A percentile compares a stretch with the other conserved stretches of the same genome.
phyloP scores from a whole-genome alignment of 92 coral and sea anemone genomes.

The Chrysogorgia sp. region DNA sequence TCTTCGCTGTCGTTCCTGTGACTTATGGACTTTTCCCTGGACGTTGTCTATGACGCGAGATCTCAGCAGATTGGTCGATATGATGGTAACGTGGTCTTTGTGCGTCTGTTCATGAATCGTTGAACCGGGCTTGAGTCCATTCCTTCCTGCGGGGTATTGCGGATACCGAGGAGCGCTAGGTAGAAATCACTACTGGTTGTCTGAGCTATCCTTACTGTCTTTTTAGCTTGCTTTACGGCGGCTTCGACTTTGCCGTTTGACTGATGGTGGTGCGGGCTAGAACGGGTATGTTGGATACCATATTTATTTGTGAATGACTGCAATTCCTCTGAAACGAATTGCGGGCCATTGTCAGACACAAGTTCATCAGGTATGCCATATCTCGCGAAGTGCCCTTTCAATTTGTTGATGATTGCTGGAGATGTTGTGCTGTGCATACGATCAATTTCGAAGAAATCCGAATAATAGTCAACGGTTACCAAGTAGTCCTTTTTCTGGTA shows the following conservation, averaged over 20 bases:
- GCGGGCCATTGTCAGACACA: conserved; percentile 12
- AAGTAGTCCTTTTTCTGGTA: conserved; percentile 8
- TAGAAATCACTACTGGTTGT: conserved; percentile 2
- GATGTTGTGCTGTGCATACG: neutral
- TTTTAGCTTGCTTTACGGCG: conserved; percentile 43
- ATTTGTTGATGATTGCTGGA: neutral
- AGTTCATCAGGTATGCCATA: neutral
- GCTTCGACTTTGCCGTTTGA: conserved; percentile 43
- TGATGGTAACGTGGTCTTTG: conserved; percentile 23
- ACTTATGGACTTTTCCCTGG: neutral
- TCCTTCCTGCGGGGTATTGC: conserved; percentile 32
- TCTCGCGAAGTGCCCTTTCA: neutral
- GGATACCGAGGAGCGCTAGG: conserved; percentile 14
- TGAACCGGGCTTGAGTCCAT: conserved; percentile 43
- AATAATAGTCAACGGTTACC: conserved; percentile 24
- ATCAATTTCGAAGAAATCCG: conserved; percentile 27
- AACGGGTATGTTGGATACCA: neutral
- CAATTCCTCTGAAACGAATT: neutral
- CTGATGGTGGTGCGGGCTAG: conserved; percentile 35
- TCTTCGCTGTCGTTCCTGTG: conserved; percentile 4
- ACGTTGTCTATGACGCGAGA: neutral
- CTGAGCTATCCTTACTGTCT: conserved; percentile 10
- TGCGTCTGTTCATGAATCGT: conserved; percentile 25
- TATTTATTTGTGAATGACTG: neutral
- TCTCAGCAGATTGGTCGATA: neutral